Conservation (phyloP, 1,140 invertebrate genomes). For the Geopemphigus sp. region DNA sequence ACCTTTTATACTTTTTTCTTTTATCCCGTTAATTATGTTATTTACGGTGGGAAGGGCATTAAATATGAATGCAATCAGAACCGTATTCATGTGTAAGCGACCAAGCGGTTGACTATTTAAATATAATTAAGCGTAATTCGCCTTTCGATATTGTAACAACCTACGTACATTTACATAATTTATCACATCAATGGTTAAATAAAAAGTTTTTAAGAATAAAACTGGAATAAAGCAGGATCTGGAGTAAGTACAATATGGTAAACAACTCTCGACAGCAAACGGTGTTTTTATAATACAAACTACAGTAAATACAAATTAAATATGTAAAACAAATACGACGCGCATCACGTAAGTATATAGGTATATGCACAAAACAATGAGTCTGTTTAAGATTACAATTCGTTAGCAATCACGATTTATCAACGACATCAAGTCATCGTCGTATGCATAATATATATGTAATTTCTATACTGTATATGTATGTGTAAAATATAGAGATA, state of each 20-base stretch:
- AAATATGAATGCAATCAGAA: neutral
- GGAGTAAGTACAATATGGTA: neutral
- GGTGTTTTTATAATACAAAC: neutral
- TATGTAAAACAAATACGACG: conserved; percentile 1
- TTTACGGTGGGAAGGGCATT: neutral
- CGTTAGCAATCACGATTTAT: neutral
- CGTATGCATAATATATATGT: neutral
- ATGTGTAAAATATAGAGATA: too few relatives aligned
- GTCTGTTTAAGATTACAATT: neutral
- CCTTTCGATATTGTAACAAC: neutral
- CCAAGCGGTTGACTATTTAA: neutral
- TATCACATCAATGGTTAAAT: neutral
- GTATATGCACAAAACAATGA: too few relatives aligned
- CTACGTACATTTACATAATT: neutral
- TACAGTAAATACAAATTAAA: neutral
- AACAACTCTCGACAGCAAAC: neutral
- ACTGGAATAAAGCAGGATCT: neutral
- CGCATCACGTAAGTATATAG: too few relatives aligned
- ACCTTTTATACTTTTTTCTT: neutral
- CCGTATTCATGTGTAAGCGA: neutral
- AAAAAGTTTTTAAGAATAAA: neutral
- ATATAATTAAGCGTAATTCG: neutral
- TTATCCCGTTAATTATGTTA: neutral
- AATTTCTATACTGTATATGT: too few relatives aligned
- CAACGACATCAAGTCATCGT: neutral